These are phyloP conservation scores for Lutraria rhynchaena DNA, from an alignment of 1,140 invertebrate genomes.

Conservation along the genomic window DNA sequence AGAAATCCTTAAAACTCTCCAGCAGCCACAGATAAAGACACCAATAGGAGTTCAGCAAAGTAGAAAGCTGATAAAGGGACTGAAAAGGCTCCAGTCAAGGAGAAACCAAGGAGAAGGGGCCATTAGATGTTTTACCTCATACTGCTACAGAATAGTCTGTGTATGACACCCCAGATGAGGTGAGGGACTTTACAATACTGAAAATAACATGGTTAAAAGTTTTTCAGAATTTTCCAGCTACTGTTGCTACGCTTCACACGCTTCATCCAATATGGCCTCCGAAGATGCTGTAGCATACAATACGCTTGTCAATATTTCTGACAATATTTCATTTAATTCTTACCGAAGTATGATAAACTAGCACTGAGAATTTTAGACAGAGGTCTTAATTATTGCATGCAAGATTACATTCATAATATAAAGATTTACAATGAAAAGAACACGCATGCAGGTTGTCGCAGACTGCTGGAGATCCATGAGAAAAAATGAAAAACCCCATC, in stretches of 20 bases:
- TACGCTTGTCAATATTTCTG: slow-evolving; percentile 12
- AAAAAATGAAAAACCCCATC: slow-evolving; percentile 26
- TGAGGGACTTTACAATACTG: too few relatives aligned
- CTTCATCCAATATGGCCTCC: slow-evolving; percentile 31
- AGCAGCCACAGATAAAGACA: too few relatives aligned
- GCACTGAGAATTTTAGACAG: slow-evolving; percentile 16
- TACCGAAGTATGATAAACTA: slow-evolving; percentile 23
- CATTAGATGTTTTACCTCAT: too few relatives aligned
- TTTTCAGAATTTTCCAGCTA: too few relatives aligned
- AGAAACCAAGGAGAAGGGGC: too few relatives aligned
- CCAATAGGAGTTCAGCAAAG: too few relatives aligned
- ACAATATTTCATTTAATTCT: slow-evolving; percentile 30
- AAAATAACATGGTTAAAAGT: too few relatives aligned
- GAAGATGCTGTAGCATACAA: background rate
- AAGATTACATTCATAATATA: slow-evolving; percentile 55
- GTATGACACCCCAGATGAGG: too few relatives aligned
- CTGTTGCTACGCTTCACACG: slow-evolving; percentile 47
- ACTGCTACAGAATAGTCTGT: too few relatives aligned
- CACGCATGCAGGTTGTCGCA: background rate
- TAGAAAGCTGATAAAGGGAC: too few relatives aligned
- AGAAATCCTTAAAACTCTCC: too few relatives aligned
- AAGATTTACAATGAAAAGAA: slow-evolving; percentile 1
- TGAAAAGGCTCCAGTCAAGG: too few relatives aligned
- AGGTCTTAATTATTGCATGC: slow-evolving; percentile 54
- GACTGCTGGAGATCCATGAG: slow-evolving; percentile 52